These are phyloP conservation scores for Drosophila lutescens DNA, from an alignment of 2,888 invertebrate genomes.

Conservation along the genomic window DNA sequence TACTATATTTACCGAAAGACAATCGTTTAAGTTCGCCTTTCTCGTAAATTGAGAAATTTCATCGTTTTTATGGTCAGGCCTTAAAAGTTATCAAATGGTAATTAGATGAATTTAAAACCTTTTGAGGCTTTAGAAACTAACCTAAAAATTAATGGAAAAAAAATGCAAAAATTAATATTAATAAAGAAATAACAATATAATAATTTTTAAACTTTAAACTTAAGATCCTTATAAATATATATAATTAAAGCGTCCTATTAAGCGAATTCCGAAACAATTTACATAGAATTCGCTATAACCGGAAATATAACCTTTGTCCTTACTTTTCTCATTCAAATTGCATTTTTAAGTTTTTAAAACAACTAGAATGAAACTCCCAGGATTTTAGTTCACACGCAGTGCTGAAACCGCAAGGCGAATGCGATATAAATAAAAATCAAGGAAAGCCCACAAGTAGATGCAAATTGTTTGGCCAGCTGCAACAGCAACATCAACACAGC, in stretches of 20 bases:
- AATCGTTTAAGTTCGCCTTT: slow-evolving; percentile 4
- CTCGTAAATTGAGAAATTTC: slow-evolving; percentile 4
- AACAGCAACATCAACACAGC: slow-evolving; percentile 45
- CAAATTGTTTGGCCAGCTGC: slow-evolving; percentile 67
- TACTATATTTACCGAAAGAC: slow-evolving; percentile 3
- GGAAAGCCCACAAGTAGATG: slow-evolving; percentile 72
- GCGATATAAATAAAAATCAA: slow-evolving; percentile 38
- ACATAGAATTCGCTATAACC: background rate
- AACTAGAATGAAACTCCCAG: background rate
- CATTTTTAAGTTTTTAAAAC: background rate
- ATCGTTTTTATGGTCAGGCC: slow-evolving; percentile 1
- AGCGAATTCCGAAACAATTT: no score
- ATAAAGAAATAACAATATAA: no score
- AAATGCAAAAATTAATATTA: no score
- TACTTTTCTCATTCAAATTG: background rate
- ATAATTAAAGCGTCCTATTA: no score
- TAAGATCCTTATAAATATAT: background rate
- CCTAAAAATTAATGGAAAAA: no score
- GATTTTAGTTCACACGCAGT: slow-evolving; percentile 64
- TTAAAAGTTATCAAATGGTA: background rate
- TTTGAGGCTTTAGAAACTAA: no score
- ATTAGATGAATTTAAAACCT: background rate
- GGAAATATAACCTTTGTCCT: background rate
- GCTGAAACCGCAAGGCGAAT: slow-evolving; percentile 34
- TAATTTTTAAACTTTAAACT: no score